These are phyloP conservation scores for Therioaphis trifolii DNA, from an alignment of 2,888 invertebrate genomes.

Conservation along the genomic window DNA sequence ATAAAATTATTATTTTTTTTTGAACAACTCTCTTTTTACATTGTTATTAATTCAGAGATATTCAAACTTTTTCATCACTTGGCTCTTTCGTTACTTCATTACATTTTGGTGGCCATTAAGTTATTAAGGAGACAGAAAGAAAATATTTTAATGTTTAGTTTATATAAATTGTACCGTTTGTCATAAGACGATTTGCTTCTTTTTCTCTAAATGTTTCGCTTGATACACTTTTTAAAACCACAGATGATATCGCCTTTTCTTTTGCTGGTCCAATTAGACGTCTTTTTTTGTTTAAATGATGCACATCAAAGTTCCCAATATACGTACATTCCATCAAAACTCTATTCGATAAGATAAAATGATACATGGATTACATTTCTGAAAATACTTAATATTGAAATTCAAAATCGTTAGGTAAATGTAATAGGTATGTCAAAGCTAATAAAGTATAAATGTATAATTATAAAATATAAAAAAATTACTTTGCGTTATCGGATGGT, in stretches of 20 bases:
- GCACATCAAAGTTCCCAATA: slow-evolving; percentile 8
- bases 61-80: too few species aligned
- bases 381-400: too few species aligned
- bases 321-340: slow-evolving; percentile 6
- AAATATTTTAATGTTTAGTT: too few species aligned
- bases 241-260: not conserved
- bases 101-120: too few species aligned
- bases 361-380: not conserved
- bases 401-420: not conserved
- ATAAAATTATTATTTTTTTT: too few species aligned
- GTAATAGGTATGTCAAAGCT: not conserved
- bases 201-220: slow-evolving; percentile 4
- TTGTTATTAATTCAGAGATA: too few species aligned
- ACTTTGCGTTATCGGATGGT: not conserved
- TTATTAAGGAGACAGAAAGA: too few species aligned
- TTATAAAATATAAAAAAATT: not conserved
- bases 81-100: too few species aligned
- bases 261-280: not conserved
- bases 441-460: not conserved
- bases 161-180: not conserved
- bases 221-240: not conserved
- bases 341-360: not conserved
- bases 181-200: slow-evolving; percentile 16
- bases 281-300: slow-evolving; percentile 9
- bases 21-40: too few species aligned